Evolutionary conservation across 2,797 vertebrate species (phyloP).

Genomic region (Oreochromis mossambicus): DNA sequence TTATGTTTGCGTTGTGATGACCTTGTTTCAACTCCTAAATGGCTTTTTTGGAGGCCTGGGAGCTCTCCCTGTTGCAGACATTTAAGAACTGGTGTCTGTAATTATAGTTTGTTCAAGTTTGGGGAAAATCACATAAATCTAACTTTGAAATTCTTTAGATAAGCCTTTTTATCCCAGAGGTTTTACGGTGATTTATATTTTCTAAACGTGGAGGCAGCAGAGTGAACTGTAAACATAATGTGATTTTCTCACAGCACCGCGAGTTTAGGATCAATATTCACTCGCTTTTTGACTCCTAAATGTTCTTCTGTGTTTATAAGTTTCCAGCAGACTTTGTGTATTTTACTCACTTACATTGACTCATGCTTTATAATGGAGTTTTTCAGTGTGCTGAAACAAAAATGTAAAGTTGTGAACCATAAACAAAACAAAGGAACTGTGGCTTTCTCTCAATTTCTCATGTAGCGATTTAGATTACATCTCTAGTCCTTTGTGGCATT

Average conservation of each 20-base stretch:
- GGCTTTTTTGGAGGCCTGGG: not conserved
- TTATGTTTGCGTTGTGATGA: not conserved
- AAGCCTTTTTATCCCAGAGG: not conserved
- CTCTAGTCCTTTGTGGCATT: not conserved
- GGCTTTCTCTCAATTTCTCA: not conserved
- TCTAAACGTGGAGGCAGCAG: not conserved
- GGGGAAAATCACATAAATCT: not conserved
- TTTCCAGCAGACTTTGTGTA: not conserved
- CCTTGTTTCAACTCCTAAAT: not conserved
- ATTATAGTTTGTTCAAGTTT: not conserved
- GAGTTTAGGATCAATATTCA: not conserved
- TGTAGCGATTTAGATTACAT: not conserved
- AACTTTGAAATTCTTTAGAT: not conserved
- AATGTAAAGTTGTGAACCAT: not conserved
- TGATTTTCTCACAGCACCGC: not conserved
- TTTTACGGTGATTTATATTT: not conserved
- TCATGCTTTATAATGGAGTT: not conserved
- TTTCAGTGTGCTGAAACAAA: not conserved
- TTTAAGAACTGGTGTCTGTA: not conserved
- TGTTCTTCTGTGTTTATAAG: not conserved
- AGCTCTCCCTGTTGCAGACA: not conserved
- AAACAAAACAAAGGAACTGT: not conserved
- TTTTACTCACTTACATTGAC: not conserved
- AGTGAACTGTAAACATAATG: not conserved
- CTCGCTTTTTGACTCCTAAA: not conserved